Evolutionary conservation across 1,140 invertebrate species (phyloP).

Genomic region (Caenorhabditis brenneri): DNA sequence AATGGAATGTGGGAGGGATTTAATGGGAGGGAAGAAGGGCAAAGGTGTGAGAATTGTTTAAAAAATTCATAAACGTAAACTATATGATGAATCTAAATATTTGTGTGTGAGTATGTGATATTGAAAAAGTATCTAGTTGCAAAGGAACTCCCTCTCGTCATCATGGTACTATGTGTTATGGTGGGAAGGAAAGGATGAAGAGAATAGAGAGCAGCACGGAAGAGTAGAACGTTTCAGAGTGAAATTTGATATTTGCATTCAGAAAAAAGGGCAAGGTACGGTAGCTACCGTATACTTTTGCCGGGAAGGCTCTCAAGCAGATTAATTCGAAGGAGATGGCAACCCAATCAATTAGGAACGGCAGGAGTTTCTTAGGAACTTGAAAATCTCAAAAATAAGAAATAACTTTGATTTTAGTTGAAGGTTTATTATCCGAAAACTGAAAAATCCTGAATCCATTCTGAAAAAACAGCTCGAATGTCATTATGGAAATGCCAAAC

Average conservation of each 20-base stretch:
- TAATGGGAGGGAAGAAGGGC: background rate
- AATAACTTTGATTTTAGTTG: no score
- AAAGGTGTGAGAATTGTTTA: background rate
- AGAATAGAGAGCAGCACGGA: background rate
- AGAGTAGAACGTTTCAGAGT: background rate
- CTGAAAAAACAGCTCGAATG: no score
- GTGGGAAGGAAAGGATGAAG: background rate
- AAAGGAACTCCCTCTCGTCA: background rate
- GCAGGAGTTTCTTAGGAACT: no score
- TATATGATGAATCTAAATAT: background rate
- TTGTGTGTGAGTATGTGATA: background rate
- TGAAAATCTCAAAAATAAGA: no score
- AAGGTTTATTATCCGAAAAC: no score
- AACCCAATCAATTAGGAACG: no score
- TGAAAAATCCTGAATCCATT: no score
- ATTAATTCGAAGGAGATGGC: no score
- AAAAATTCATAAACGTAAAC: no score
- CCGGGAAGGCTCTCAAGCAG: no score
- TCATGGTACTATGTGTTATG: background rate
- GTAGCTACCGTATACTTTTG: background rate
- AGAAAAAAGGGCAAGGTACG: background rate
- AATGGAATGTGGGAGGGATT: no score
- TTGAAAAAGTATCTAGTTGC: conserved; percentile 4
- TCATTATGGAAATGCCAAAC: no score
- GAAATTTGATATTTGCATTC: background rate